phyloP scores from a whole-genome alignment of 1,140 invertebrate species.

The Drosophila quadrilineata region DNA sequence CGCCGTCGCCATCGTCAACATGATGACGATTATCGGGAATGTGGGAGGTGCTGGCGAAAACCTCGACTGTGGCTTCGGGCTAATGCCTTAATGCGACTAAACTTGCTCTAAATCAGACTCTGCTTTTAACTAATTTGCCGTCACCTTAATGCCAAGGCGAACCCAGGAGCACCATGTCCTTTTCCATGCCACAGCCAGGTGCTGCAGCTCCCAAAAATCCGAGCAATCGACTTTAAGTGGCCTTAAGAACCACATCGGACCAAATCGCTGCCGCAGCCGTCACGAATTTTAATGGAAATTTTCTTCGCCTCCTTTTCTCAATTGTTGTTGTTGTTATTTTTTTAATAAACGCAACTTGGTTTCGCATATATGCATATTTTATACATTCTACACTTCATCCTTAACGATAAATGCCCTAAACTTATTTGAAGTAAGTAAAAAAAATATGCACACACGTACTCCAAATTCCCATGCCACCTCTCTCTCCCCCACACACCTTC shows the following conservation, averaged over 20 bases:
- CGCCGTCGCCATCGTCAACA: neutral
- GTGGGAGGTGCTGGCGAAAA: neutral
- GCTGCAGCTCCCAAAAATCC: conserved; percentile 26
- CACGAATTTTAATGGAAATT: conserved; percentile 32
- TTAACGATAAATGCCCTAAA: conserved; percentile 45
- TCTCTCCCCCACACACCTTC: too few relatives aligned
- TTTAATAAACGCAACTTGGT: conserved; percentile 19
- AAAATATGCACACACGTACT: conserved; percentile 29
- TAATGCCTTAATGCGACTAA: conserved; percentile 75
- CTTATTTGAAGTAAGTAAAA: conserved; percentile 50
- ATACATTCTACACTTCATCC: conserved; percentile 64
- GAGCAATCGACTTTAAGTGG: conserved; percentile 35
- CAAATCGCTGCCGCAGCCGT: conserved; percentile 16
- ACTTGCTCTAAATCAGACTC: conserved; percentile 69
- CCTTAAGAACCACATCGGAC: conserved; percentile 21
- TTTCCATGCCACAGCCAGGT: neutral
- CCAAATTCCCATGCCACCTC: too few relatives aligned
- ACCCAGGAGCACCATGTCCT: neutral
- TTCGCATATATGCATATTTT: conserved; percentile 23
- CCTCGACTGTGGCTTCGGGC: conserved; percentile 19
- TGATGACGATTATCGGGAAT: neutral
- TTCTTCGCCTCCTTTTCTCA: too few relatives aligned
- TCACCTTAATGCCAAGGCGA: conserved; percentile 2
- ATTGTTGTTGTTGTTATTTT: conserved; percentile 1
- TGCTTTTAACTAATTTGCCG: conserved; percentile 69